Base-by-base conservation (phyloP, 2,888 invertebrate genomes). In the Cerceris ruficornis region DNA sequence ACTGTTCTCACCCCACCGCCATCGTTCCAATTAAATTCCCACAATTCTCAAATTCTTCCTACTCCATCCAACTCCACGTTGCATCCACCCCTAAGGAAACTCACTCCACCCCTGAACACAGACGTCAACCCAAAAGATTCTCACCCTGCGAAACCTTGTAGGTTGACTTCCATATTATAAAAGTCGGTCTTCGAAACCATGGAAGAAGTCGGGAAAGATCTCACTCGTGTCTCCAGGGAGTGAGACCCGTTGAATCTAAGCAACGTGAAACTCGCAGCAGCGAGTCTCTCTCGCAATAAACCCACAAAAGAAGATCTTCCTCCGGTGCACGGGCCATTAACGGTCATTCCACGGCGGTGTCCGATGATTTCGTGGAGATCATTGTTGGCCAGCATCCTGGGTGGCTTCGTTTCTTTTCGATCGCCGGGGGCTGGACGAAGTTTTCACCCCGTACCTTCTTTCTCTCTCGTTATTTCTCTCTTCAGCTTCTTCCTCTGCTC, bases 301-400 rank as follows among this genome's bases (percentile, higher is more conserved):
- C 50, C 52, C 54, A 83, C 81, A 80, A 84, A 78, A 60, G 65
- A 28, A 39, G 72, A 54, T 77, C 71, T 57, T 77, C 77, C 70
- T 68, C 52, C 73, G 62, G 58, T 66, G 68, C 77, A 78, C 69
- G 69, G 74, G 60, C 85, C 75, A 81, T 85, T 85, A 83, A 83
- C 62, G 69, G 66, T 65, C 75, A 81, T 84, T 81, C 81, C 72
- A 67, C 61, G 61, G 69, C 60, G 73, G 72, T 71, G 72, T 60
- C 49, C 70, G 62, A 82, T 84, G 66, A 85, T 79, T 81, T 60
- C 60, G 69, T 62, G 62, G 64, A 69, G 81, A 82, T 85, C 75
- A 85, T 84, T 81, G 80, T 84, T 79, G 79, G 69, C 68, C 68
- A 70, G 71, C 77, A 69, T 76, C 81, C 72, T 85, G 85, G 85